These are phyloP conservation scores for Neria commutata DNA, from an alignment of 2,888 invertebrate species.

Conservation along the genomic window DNA sequence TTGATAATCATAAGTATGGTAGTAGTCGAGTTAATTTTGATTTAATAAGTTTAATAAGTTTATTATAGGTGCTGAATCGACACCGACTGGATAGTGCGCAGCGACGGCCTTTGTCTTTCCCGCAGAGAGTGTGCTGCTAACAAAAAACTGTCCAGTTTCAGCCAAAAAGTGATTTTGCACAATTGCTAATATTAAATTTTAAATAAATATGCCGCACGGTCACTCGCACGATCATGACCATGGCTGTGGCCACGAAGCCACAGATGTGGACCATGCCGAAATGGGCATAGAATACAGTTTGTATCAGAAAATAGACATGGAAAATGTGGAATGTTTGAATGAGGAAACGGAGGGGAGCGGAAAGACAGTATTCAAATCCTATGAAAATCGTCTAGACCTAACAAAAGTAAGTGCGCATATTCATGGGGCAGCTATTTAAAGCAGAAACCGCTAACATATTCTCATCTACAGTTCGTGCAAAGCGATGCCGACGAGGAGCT, in stretches of 20 bases:
- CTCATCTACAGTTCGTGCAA: constrained; percentile 78
- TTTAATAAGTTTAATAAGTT: too few relatives aligned
- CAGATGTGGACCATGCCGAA: constrained; percentile 58
- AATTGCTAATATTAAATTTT: background rate
- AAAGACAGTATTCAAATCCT: constrained; percentile 87
- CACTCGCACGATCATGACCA: constrained; percentile 57
- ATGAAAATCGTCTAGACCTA: constrained; percentile 82
- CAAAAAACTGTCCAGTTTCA: too few relatives aligned
- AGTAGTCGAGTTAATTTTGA: too few relatives aligned
- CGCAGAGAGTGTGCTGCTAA: too few relatives aligned
- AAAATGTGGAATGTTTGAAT: constrained; percentile 88
- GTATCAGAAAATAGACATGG: constrained; percentile 86
- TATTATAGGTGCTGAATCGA: too few relatives aligned
- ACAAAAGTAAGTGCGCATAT: constrained; percentile 67
- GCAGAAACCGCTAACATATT: background rate
- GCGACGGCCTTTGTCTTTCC: too few relatives aligned
- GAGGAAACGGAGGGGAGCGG: constrained; percentile 87
- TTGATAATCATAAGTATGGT: too few relatives aligned
- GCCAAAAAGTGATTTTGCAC: background rate
- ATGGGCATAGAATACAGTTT: constrained; percentile 69
- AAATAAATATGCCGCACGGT: constrained; percentile 54
- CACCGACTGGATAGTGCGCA: too few relatives aligned
- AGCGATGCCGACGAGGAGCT: constrained; percentile 97
- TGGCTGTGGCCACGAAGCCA: constrained; percentile 57
- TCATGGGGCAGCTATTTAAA: background rate